phyloP scores from a whole-genome alignment of 2,113 vertebrate genomes.

The Poeciliopsis prolifica region DNA sequence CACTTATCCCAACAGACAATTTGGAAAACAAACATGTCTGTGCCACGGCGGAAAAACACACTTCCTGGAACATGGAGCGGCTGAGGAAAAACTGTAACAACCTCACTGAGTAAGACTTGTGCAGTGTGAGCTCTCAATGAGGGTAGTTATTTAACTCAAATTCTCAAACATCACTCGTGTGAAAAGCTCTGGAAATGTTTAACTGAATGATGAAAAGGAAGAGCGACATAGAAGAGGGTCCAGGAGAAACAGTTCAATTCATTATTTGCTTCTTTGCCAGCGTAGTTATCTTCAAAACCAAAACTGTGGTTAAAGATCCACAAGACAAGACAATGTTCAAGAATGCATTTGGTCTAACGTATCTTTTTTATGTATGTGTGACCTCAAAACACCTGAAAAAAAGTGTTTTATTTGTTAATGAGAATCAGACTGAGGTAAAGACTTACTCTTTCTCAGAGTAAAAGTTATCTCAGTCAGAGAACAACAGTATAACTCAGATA shows the following conservation, averaged over 20 bases:
- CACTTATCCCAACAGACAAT: constrained; percentile 47
- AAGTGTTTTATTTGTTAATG: too few species aligned
- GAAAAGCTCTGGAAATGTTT: constrained; percentile 10
- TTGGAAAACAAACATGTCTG: constrained; percentile 27
- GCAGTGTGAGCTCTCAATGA: constrained; percentile 14
- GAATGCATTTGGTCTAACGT: background rate
- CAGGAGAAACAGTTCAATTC: constrained; percentile 5
- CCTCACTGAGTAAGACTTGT: constrained; percentile 8
- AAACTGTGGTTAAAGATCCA: background rate
- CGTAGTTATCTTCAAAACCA: constrained; percentile 3
- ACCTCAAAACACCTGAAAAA: too few species aligned
- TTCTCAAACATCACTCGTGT: background rate
- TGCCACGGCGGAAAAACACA: constrained; percentile 4
- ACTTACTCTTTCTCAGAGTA: too few species aligned
- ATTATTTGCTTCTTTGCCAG: background rate
- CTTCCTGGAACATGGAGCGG: background rate
- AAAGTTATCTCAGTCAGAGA: too few species aligned
- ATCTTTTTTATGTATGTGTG: too few species aligned
- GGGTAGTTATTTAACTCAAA: constrained; percentile 17
- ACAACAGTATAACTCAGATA: too few species aligned
- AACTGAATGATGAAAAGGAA: constrained; percentile 7
- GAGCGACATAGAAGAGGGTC: background rate
- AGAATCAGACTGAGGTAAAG: too few species aligned
- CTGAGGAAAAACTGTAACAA: constrained; percentile 9
- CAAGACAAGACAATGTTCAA: background rate